Evolutionary conservation across 1,140 invertebrate genomes (phyloP).

Genomic region (Bombus consobrinus): DNA sequence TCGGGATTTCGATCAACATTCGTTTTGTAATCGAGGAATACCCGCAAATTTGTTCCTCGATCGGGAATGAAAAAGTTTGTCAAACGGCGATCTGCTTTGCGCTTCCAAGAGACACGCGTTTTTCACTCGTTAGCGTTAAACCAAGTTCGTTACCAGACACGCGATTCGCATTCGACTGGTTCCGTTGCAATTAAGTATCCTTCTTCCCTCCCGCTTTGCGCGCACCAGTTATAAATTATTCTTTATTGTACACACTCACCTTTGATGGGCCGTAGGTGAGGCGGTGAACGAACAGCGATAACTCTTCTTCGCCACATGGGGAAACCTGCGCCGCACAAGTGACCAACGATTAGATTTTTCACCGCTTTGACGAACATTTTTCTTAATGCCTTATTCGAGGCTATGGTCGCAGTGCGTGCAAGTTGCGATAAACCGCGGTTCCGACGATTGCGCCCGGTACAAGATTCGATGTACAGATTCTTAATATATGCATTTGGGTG

Average conservation of each 20-base stretch:
- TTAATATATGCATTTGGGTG: fast-evolving
- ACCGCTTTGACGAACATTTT: not conserved
- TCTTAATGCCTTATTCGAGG: not conserved
- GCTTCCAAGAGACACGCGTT: not conserved
- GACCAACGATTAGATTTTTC: not conserved
- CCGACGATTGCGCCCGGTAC: no score
- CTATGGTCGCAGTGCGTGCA: no score
- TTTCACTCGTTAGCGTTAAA: not conserved
- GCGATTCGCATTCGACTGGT: constrained; percentile 10
- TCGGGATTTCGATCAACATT: not conserved
- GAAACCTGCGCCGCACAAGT: constrained; percentile 72
- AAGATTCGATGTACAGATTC: no score
- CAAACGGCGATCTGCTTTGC: not conserved
- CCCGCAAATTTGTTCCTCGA: not conserved
- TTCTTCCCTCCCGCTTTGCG: not conserved
- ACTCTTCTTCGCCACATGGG: constrained; percentile 75
- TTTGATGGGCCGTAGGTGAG: constrained; percentile 64
- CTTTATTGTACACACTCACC: constrained; percentile 69
- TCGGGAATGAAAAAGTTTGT: not conserved
- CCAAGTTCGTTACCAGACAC: not conserved
- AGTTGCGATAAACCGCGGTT: no score
- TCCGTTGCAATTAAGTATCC: constrained; percentile 42
- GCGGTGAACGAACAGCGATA: constrained; percentile 69
- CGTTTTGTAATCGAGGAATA: no score
- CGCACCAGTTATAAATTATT: constrained; percentile 48